Percentiles rank a stretch among this genome's conserved stretches.
These are phyloP conservation scores for Asteroscopus sphinx DNA, from an alignment of 2,888 invertebrate genomes.

Conservation along the genomic window DNA sequence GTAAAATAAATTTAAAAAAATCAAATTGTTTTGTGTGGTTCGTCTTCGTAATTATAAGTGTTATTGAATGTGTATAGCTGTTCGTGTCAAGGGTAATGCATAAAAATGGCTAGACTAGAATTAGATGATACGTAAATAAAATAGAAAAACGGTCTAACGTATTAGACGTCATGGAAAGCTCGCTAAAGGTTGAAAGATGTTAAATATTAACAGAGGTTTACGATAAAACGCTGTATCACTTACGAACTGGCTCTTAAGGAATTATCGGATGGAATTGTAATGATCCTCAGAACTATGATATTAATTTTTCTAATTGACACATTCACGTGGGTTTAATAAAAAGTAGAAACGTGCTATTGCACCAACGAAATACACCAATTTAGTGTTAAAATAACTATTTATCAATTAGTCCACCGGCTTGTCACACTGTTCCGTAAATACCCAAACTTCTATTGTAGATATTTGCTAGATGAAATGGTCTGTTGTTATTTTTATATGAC, in stretches of 20 bases:
- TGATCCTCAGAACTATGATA: conserved; percentile 58
- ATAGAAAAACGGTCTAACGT: conserved; percentile 71
- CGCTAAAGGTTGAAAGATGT: conserved; percentile 85
- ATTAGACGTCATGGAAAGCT: conserved; percentile 72
- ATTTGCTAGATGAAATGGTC: conserved; percentile 84
- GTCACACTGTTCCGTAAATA: conserved; percentile 79
- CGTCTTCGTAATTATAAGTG: conserved; percentile 86
- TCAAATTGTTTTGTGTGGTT: conserved; percentile 83
- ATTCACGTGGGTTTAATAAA: conserved; percentile 74
- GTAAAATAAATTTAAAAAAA: conserved; percentile 81
- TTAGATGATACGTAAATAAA: conserved; percentile 74
- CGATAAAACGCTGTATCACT: conserved; percentile 57
- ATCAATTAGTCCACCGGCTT: conserved; percentile 84
- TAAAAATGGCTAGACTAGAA: conserved; percentile 81
- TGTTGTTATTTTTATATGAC: conserved; percentile 90
- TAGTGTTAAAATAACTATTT: conserved; percentile 75
- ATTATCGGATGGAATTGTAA: conserved; percentile 85
- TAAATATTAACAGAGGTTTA: conserved; percentile 59
- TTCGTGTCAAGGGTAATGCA: conserved; percentile 75
- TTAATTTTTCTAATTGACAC: conserved; percentile 78
- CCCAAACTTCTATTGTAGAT: conserved; percentile 83
- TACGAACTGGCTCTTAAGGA: conserved; percentile 68
- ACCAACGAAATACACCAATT: conserved; percentile 87
- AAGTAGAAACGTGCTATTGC: conserved; percentile 88
- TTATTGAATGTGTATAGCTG: conserved; percentile 87